Evolutionary conservation across 2,888 invertebrate species (phyloP), one percentile per base, ranked within the genome.

Genomic region (Vannuccia rotundouncinata): DNA sequence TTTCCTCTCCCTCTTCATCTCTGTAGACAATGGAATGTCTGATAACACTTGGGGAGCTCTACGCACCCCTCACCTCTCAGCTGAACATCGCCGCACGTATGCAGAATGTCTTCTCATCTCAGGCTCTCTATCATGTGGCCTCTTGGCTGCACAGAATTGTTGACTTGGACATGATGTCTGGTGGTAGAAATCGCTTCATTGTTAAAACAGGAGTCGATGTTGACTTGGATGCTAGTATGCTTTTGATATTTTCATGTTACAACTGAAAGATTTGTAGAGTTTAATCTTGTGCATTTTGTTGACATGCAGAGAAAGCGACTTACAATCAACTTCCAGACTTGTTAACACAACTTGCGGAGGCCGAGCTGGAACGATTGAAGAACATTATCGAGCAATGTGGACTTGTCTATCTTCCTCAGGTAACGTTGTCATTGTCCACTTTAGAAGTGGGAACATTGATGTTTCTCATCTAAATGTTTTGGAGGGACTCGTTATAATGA

Each of bases 141-240:
- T 30, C 77, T 2, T 77, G 59, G 31, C 30, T 77, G 27, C 30
- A 77, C 27, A 77, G 59, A 77, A 45, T 77, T 77, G 86, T 89
- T 73, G 89, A 90, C 82, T 88, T 89, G 84, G 87, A 88, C 2
- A 89, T 88, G 80, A 88, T 88, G n/a, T n/a, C n/a, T n/a, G 82
- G 83, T 28, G 82, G 83, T 1, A 87, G 88, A 82, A 91, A 91
- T 45, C 91, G 92, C 84, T 92, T 94, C 84, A 91, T 91, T 0
- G 92, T 94, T 0, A 92, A 92, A 83, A 88, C 90, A 29, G 93
- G 93, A 77, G 91, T 95, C 0, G 93, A 94, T 85, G 89, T 91
- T 0, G 91, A 91, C 82, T 89, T 95, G 74, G 95, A 95, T 86
- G 90, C 91, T 85, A 92, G 89, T 89, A 84, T 83, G 85, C 82